Conservation (phyloP, 2,113 vertebrate genomes). For the Dicrurus megarhynchus region DNA sequence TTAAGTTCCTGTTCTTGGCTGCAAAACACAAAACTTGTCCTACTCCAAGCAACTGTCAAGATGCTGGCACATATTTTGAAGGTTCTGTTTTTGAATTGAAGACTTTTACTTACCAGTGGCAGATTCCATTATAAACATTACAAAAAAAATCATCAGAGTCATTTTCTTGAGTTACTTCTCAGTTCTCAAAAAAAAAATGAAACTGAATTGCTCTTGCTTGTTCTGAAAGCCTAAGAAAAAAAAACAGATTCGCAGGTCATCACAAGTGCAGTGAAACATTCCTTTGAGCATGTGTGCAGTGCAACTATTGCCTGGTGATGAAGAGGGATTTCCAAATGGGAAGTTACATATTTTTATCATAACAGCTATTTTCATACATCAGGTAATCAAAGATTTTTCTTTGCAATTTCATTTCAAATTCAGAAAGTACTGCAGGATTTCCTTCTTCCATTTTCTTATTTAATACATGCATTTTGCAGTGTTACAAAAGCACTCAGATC, state of each 20-base stretch:
- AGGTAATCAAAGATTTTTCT: not conserved
- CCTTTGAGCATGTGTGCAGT: not conserved
- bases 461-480: not conserved
- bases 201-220: not conserved
- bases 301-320: not conserved
- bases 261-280: not conserved
- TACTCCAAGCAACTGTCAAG: not conserved
- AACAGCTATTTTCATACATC: not conserved
- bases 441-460: not conserved
- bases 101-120: conserved; percentile 24
- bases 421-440: not conserved
- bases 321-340: not conserved
- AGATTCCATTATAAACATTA: not conserved
- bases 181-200: not conserved
- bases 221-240: not conserved
- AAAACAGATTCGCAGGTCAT: not conserved
- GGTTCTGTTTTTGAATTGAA: not conserved
- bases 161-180: conserved; percentile 25
- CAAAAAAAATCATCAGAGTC: not conserved
- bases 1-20: not conserved
- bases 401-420: not conserved
- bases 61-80: not conserved
- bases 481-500: not conserved
- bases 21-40: not conserved
- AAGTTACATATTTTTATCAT: not conserved